Conservation (phyloP, 1,140 invertebrate genomes). For the Stegodyphus dumicola region DNA sequence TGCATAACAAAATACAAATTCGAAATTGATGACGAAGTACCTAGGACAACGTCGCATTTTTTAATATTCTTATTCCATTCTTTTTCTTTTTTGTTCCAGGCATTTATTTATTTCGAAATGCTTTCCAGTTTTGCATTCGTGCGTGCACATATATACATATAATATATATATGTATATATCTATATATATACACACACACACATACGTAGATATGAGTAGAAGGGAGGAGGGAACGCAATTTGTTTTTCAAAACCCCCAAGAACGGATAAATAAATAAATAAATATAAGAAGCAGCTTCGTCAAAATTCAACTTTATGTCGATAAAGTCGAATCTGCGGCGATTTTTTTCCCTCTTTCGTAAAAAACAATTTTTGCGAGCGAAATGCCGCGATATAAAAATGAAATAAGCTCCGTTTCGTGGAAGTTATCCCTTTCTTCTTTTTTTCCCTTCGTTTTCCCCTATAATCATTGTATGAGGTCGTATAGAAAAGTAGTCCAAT, state of each 20-base stretch:
- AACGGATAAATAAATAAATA: constrained; percentile 51
- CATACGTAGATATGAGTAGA: not conserved
- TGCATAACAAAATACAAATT: constrained; percentile 62
- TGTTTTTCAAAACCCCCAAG: constrained; percentile 49
- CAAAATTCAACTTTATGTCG: constrained; percentile 61
- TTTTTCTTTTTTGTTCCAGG: constrained; percentile 31
- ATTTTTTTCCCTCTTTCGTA: constrained; percentile 19
- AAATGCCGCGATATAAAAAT: constrained; percentile 37
- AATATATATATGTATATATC: not conserved
- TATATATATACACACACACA: constrained; percentile 21
- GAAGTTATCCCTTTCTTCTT: constrained; percentile 30
- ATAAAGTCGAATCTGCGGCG: constrained; percentile 59
- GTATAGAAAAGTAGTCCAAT: constrained; percentile 54
- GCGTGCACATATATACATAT: constrained; percentile 5
- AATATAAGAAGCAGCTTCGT: constrained; percentile 55
- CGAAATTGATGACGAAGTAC: constrained; percentile 61
- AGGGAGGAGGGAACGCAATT: constrained; percentile 40
- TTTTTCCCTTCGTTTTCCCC: constrained; percentile 7
- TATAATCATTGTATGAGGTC: constrained; percentile 15
- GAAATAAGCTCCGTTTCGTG: constrained; percentile 48
- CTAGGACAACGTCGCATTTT: constrained; percentile 58
- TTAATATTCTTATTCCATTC: constrained; percentile 48
- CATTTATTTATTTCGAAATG: constrained; percentile 61
- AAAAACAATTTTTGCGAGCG: constrained; percentile 20
- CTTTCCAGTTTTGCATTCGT: constrained; percentile 59